These are phyloP conservation scores for Parazoanthus atlanticus DNA, from an alignment of 92 coral and sea anemone species.

Conservation along the genomic window DNA sequence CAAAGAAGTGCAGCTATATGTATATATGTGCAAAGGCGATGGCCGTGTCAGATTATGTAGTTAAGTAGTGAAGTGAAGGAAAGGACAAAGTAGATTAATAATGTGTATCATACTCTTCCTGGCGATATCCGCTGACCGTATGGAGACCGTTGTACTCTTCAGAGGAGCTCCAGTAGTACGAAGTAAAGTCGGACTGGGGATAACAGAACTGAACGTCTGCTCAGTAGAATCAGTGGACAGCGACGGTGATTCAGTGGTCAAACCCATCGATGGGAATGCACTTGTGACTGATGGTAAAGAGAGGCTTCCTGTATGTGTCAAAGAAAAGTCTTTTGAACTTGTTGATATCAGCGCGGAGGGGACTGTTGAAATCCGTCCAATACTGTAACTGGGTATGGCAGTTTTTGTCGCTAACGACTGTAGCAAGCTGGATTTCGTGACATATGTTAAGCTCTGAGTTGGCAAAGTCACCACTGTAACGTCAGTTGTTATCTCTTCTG, in stretches of 20 bases:
- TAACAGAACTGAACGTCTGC: not conserved
- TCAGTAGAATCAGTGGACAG: not conserved
- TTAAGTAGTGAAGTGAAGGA: not conserved
- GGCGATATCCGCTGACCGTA: slow-evolving; percentile 22
- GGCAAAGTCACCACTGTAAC: not conserved
- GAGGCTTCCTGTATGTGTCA: not conserved
- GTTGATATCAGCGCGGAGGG: not conserved
- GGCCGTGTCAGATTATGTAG: not conserved
- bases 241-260: not conserved
- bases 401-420: not conserved
- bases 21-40: not conserved
- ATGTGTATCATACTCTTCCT: slow-evolving; percentile 22
- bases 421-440: slow-evolving; percentile 6
- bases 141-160: slow-evolving; percentile 6
- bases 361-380: not conserved
- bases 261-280: not conserved
- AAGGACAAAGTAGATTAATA: not conserved
- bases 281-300: slow-evolving; percentile 1
- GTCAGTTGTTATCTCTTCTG: not conserved
- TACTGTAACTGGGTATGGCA: not conserved
- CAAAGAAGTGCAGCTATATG: not conserved
- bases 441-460: not conserved
- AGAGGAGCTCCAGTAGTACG: not conserved
- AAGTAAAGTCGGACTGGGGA: not conserved
- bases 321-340: not conserved